Percentiles rank a stretch among this genome's conserved stretches.
phyloP scores from a whole-genome alignment of 2,113 vertebrate genomes.

The Scomber japonicus region DNA sequence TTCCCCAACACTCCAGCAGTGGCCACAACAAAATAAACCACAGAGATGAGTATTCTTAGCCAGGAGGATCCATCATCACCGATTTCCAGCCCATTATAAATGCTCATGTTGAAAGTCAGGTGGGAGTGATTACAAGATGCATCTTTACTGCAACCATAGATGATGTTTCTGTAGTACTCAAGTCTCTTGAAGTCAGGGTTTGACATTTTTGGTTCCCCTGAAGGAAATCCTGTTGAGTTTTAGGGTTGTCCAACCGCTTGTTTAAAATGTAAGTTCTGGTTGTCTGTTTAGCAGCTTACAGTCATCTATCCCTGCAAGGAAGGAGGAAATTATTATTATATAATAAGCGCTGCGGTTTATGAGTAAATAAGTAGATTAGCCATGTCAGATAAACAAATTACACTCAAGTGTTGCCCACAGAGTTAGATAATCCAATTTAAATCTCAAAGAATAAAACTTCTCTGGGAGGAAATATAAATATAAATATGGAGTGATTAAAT shows the following conservation, averaged over 20 bases:
- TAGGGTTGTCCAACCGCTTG: constrained; percentile 2
- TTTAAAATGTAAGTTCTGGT: constrained; percentile 47
- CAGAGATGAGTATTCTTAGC: constrained; percentile 72
- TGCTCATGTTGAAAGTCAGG: constrained; percentile 50
- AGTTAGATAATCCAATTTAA: constrained; percentile 49
- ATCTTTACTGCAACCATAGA: constrained; percentile 45
- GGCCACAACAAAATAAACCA: constrained; percentile 82
- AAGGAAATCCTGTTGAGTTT: neutral
- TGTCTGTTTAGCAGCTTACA: constrained; percentile 51
- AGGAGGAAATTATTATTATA: constrained; percentile 76
- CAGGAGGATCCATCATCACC: constrained; percentile 64
- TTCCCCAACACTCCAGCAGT: constrained; percentile 81
- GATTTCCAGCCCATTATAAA: constrained; percentile 39
- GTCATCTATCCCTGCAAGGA: constrained; percentile 70
- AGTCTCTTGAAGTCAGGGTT: constrained; percentile 56
- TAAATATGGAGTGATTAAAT: neutral
- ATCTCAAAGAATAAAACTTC: constrained; percentile 29
- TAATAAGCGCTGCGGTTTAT: constrained; percentile 67
- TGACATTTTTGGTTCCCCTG: constrained; percentile 61
- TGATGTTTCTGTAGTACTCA: constrained; percentile 48
- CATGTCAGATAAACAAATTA: constrained; percentile 77
- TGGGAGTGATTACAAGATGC: constrained; percentile 64
- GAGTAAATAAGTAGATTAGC: constrained; percentile 73
- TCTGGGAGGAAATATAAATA: constrained; percentile 17
- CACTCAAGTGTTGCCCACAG: constrained; percentile 67